phyloP scores from a whole-genome alignment of 2,113 vertebrate species.

The Typhlomys cinereus region DNA sequence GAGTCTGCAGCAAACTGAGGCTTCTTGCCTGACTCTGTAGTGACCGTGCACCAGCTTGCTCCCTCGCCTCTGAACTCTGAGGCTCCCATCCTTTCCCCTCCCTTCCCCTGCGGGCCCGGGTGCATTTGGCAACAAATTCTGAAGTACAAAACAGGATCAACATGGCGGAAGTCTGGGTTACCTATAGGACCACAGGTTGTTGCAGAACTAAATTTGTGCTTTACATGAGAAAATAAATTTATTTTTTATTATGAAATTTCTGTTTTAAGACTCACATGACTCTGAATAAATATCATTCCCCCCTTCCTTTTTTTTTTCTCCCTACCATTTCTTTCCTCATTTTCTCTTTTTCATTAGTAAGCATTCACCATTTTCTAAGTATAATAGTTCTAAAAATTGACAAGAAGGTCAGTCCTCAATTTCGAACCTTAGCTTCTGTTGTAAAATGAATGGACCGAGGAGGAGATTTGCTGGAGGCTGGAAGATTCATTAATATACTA shows the following conservation, averaged over 20 bases:
- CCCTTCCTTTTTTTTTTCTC: background rate
- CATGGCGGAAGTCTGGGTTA: background rate
- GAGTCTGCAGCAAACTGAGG: no score
- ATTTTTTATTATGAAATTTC: background rate
- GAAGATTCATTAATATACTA: background rate
- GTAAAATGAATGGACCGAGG: background rate
- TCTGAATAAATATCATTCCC: background rate
- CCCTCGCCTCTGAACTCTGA: no score
- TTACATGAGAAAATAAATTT: background rate
- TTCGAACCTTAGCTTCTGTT: background rate
- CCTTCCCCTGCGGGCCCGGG: no score
- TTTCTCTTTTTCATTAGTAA: background rate
- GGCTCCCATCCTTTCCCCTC: no score
- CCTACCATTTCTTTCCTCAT: background rate
- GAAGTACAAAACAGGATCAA: no score
- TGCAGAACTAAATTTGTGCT: no score
- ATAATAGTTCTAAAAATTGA: background rate
- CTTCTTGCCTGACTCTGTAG: no score
- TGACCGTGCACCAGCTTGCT: no score
- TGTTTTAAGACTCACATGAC: background rate
- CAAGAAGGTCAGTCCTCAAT: background rate
- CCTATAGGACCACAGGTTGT: no score
- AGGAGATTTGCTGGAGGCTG: background rate
- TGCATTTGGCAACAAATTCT: no score
- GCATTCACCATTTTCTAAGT: background rate